These are phyloP conservation scores for Stegana nigrithorax DNA, from an alignment of 2,888 invertebrate genomes.

Conservation along the genomic window DNA sequence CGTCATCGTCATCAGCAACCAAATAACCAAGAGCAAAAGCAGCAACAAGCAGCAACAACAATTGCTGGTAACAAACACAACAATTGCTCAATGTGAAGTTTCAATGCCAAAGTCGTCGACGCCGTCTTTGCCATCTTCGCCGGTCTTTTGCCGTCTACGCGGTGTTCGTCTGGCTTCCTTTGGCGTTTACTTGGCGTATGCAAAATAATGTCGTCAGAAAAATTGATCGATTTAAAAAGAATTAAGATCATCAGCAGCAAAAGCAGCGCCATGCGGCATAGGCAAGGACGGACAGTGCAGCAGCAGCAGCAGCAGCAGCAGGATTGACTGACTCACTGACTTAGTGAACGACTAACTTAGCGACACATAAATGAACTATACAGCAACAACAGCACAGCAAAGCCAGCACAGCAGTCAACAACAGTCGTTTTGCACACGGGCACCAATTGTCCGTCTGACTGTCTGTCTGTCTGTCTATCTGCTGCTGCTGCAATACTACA, in stretches of 20 bases:
- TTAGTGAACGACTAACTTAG: conserved; percentile 52
- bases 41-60: conserved; percentile 7
- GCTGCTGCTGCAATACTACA: too few species aligned
- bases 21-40: conserved; percentile 5
- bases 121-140: conserved; percentile 9
- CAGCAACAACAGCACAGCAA: not conserved
- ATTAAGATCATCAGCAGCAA: conserved; percentile 59
- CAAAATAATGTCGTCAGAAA: conserved; percentile 62
- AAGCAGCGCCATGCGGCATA: conserved; percentile 17
- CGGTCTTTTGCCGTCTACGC: too few species aligned
- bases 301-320: too few species aligned
- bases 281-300: conserved; percentile 15
- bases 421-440: too few species aligned
- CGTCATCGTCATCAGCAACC: conserved; percentile 10
- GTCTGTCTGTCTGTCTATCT: too few species aligned
- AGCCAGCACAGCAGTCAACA: too few species aligned
- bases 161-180: not conserved
- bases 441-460: conserved; percentile 9
- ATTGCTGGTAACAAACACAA: conserved; percentile 17
- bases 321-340: conserved; percentile 51
- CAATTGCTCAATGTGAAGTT: conserved; percentile 27
- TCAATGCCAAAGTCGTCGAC: conserved; percentile 33
- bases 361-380: not conserved
- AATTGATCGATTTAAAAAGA: conserved; percentile 64
- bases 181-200: conserved; percentile 33